Evolutionary conservation across 2,888 invertebrate genomes (phyloP).

Genomic region (Drosophila subsilvestris): DNA sequence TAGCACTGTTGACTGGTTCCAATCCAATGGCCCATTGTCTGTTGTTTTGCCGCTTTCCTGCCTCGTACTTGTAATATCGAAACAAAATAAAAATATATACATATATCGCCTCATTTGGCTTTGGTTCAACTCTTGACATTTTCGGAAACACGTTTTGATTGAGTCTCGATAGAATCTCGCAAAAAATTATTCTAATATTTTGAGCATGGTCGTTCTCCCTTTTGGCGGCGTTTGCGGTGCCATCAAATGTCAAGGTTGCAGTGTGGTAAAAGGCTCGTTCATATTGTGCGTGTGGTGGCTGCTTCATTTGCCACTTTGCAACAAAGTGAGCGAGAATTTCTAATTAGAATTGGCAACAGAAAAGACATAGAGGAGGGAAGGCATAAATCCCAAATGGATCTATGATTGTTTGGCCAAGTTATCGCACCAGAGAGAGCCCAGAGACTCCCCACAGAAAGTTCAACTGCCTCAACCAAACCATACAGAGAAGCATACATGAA

Average conservation of each 20-base stretch:
- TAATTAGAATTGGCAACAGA: slow-evolving; percentile 47
- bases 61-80: slow-evolving; percentile 38
- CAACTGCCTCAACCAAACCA: slow-evolving; percentile 50
- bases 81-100: slow-evolving; percentile 29
- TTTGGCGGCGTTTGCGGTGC: slow-evolving; percentile 29
- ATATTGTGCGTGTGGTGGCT: background rate
- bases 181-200: slow-evolving; percentile 38
- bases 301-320: slow-evolving; percentile 33
- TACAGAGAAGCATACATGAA: background rate
- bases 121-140: slow-evolving; percentile 67
- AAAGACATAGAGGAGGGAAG: slow-evolving; percentile 29
- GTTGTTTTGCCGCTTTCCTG: slow-evolving; percentile 28
- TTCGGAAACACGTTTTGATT: slow-evolving; percentile 58
- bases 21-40: slow-evolving; percentile 19
- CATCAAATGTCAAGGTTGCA: slow-evolving; percentile 65
- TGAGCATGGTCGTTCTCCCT: slow-evolving; percentile 51
- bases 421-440: slow-evolving; percentile 44
- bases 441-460: slow-evolving; percentile 48
- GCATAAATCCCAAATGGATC: slow-evolving; percentile 54
- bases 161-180: slow-evolving; percentile 29
- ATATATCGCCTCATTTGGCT: slow-evolving; percentile 55
- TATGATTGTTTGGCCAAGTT: slow-evolving; percentile 53
- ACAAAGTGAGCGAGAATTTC: slow-evolving; percentile 38
- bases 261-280: slow-evolving; percentile 12
- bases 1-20: slow-evolving; percentile 34